A percentile compares a stretch with the other conserved stretches of the same genome.
Conservation (phyloP, 2,888 invertebrate genomes). For the Phorcus lineatus region DNA sequence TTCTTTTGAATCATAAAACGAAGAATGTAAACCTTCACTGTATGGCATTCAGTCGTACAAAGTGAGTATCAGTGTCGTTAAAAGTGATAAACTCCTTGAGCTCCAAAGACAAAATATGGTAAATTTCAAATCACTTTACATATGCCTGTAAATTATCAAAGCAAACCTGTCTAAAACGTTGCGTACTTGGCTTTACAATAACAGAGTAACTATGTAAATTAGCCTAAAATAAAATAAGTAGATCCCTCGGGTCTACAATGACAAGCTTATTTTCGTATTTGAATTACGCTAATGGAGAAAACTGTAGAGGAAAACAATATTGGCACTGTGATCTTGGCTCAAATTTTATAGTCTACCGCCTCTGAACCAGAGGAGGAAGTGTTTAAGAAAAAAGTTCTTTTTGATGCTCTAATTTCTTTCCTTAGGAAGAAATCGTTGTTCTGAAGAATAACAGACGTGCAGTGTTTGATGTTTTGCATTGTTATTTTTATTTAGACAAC, state of each 20-base stretch:
- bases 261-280: slow-evolving; percentile 2
- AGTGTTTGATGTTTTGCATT: too few relatives aligned
- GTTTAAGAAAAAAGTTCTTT: neutral
- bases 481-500: too few relatives aligned
- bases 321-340: neutral
- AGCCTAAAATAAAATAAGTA: neutral
- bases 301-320: neutral
- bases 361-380: neutral
- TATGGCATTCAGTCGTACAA: too few relatives aligned
- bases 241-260: neutral
- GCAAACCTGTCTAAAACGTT: neutral
- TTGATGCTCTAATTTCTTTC: neutral
- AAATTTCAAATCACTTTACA: neutral
- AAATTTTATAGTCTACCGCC: neutral
- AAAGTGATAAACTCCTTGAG: too few relatives aligned
- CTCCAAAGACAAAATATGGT: too few relatives aligned
- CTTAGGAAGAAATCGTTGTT: too few relatives aligned
- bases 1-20: too few relatives aligned
- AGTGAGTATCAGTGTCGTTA: too few relatives aligned
- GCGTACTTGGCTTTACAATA: neutral
- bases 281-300: neutral
- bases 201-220: neutral
- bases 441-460: too few relatives aligned
- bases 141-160: neutral
- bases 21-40: too few relatives aligned